Percentiles rank a stretch among this genome's conserved stretches.
phyloP scores from a whole-genome alignment of 1,140 invertebrate genomes.

The Aphelenchoides fujianensis region DNA sequence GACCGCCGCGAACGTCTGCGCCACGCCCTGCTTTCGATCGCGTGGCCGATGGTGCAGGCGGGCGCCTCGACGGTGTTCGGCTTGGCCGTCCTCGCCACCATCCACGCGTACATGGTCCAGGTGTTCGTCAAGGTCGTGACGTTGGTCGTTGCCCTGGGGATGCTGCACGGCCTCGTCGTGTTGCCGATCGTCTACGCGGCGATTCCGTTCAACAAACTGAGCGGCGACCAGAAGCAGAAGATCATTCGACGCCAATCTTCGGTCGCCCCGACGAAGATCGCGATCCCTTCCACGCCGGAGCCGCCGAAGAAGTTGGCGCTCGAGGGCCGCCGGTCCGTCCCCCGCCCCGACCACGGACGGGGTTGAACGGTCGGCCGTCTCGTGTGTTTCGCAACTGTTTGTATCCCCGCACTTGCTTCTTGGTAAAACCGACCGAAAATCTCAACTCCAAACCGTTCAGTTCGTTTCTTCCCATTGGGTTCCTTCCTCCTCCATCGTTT shows the following conservation, averaged over 20 bases:
- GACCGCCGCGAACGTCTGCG: conserved; percentile 76
- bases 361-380: not conserved
- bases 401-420: too few species aligned
- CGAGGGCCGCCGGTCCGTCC: not conserved
- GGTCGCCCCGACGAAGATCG: conserved; percentile 26
- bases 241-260: conserved; percentile 20
- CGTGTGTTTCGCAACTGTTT: too few species aligned
- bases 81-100: conserved; percentile 77
- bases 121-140: conserved; percentile 65
- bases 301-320: conserved; percentile 3
- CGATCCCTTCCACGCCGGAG: conserved; percentile 15
- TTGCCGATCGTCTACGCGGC: conserved; percentile 63
- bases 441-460: too few species aligned
- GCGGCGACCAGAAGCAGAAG: conserved; percentile 13
- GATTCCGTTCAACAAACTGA: conserved; percentile 55
- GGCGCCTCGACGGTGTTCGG: conserved; percentile 86
- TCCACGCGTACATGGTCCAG: conserved; percentile 80
- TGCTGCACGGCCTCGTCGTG: conserved; percentile 62
- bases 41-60: conserved; percentile 90
- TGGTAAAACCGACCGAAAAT: too few species aligned
- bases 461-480: not conserved
- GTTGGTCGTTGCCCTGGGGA: conserved; percentile 62
- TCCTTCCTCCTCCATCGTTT: too few species aligned
- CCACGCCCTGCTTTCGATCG: conserved; percentile 81
- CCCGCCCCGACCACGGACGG: conserved; percentile 1